A percentile compares a stretch with the other conserved stretches of the same genome.
phyloP scores from a whole-genome alignment of 2,888 invertebrate genomes.

The Caenorhabditis imperialis region DNA sequence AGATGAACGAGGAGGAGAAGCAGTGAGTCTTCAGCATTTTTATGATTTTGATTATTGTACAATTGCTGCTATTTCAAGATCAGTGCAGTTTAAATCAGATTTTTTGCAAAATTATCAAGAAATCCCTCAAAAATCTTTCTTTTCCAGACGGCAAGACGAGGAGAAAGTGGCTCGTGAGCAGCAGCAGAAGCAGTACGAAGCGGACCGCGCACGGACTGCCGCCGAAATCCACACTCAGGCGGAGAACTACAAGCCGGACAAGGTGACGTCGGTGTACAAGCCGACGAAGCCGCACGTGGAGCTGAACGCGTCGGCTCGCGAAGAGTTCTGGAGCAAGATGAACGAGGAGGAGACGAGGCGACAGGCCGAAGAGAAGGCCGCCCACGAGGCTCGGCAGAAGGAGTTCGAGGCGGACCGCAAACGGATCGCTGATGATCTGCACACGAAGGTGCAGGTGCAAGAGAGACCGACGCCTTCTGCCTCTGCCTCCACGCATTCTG shows the following conservation, averaged over 20 bases:
- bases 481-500: neutral
- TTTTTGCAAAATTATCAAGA: neutral
- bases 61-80: too few species aligned
- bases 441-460: constrained; percentile 20
- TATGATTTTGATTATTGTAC: neutral
- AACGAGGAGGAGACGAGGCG: constrained; percentile 49
- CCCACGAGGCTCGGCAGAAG: constrained; percentile 27
- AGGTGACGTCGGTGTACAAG: constrained; percentile 81
- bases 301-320: constrained; percentile 79
- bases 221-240: constrained; percentile 42
- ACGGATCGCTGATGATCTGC: constrained; percentile 32
- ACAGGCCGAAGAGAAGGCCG: constrained; percentile 41
- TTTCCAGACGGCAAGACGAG: constrained; percentile 38
- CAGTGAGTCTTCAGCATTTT: constrained; percentile 8
- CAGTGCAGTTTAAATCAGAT: too few species aligned
- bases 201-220: constrained; percentile 36
- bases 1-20: constrained; percentile 53
- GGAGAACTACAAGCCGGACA: constrained; percentile 57
- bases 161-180: constrained; percentile 25
- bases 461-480: constrained; percentile 6
- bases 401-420: constrained; percentile 47
- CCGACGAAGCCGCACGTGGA: constrained; percentile 85
- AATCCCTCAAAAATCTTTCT: too few species aligned
- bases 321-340: constrained; percentile 53
- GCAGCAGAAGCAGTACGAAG: constrained; percentile 44